phyloP scores from a whole-genome alignment of 2,113 vertebrate genomes.

The Amblyopsis rosae region DNA sequence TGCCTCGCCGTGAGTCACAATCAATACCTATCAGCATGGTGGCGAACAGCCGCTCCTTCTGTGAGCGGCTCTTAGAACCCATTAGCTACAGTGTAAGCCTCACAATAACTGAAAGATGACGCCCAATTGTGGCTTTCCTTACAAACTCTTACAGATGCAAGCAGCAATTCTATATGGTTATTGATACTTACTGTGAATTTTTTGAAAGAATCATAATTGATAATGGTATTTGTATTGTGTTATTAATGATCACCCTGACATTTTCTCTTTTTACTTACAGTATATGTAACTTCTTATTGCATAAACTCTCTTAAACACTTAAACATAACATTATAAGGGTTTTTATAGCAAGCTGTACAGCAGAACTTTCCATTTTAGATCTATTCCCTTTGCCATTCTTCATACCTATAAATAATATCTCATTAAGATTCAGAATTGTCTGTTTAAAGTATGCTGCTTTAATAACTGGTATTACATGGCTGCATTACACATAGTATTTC shows the following conservation, averaged over 20 bases:
- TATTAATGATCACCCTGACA: too few species aligned
- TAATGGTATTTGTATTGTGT: constrained; percentile 11
- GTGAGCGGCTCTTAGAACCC: constrained; percentile 34
- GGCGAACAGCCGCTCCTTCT: constrained; percentile 45
- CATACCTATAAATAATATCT: constrained; percentile 27
- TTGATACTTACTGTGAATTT: constrained; percentile 38
- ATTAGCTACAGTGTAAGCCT: constrained; percentile 35
- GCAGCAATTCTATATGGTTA: constrained; percentile 23
- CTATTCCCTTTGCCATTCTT: constrained; percentile 9
- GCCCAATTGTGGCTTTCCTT: constrained; percentile 20
- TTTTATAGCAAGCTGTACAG: constrained; percentile 26
- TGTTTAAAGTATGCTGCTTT: constrained; percentile 11
- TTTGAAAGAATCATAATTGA: constrained; percentile 21
- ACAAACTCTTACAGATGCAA: constrained; percentile 29
- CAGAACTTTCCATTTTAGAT: constrained; percentile 25
- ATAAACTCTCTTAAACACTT: constrained; percentile 12
- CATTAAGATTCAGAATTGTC: constrained; percentile 21
- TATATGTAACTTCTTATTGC: too few species aligned
- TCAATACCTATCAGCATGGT: constrained; percentile 55
- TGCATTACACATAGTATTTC: constrained; percentile 40
- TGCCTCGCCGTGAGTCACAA: constrained; percentile 59
- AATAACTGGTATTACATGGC: constrained; percentile 17
- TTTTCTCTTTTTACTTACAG: too few species aligned
- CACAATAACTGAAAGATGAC: constrained; percentile 27
- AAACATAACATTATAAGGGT: constrained; percentile 45